Evolutionary conservation across 2,113 vertebrate species (phyloP).

Genomic region (Laticauda laticaudata): DNA sequence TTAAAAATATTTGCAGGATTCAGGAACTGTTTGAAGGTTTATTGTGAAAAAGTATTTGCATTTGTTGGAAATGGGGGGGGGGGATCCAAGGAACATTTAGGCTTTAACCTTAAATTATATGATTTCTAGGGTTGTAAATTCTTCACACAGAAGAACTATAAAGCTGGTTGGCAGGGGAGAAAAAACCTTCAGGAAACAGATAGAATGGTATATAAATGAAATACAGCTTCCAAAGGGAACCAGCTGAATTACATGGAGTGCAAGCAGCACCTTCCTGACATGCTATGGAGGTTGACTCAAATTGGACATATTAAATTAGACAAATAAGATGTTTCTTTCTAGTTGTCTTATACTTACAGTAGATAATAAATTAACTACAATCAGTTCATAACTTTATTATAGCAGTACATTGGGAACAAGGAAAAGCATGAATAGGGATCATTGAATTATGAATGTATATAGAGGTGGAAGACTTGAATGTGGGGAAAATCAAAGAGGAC

Average conservation of each 20-base stretch:
- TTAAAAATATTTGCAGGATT: not conserved
- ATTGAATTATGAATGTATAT: not conserved
- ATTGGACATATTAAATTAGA: slow-evolving; percentile 20
- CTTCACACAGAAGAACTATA: not conserved
- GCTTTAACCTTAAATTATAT: slow-evolving; percentile 8
- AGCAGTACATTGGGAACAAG: not conserved
- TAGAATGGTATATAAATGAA: slow-evolving; percentile 17
- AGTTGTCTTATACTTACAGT: not conserved
- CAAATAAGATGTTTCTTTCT: slow-evolving; percentile 1
- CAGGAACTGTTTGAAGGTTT: not conserved
- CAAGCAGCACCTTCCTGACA: not conserved
- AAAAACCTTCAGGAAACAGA: slow-evolving; percentile 34
- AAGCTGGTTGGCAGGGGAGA: not conserved
- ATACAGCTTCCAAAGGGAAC: slow-evolving; percentile 24
- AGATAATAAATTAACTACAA: slow-evolving; percentile 8
- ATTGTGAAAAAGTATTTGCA: not conserved
- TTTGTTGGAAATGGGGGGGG: slow-evolving; percentile 5
- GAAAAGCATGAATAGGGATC: slow-evolving; percentile 9
- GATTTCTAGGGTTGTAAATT: not conserved
- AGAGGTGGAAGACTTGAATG: not conserved
- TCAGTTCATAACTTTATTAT: not conserved
- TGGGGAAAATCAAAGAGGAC: not conserved
- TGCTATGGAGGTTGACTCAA: slow-evolving; percentile 1
- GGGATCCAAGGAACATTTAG: slow-evolving; percentile 7
- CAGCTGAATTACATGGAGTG: not conserved